A percentile compares a stretch with the other conserved stretches of the same genome.
phyloP scores from a whole-genome alignment of 2,888 invertebrate species.

The Trachelus tabidus region DNA sequence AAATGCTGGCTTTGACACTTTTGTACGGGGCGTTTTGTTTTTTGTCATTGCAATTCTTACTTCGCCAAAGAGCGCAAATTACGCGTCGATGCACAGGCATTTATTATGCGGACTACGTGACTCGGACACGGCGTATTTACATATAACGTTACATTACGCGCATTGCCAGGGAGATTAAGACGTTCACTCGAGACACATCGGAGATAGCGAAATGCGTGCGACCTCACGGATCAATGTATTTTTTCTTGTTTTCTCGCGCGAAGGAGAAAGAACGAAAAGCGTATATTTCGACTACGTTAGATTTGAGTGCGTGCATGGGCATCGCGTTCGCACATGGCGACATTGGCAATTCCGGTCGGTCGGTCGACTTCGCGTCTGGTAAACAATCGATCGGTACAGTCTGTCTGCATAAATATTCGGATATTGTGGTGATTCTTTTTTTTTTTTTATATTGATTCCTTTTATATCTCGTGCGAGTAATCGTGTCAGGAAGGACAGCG shows the following conservation, averaged over 20 bases:
- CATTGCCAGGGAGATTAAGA: neutral
- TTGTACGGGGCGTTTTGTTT: too few relatives aligned
- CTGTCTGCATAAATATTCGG: too few relatives aligned
- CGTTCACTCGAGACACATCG: neutral
- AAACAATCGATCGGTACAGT: neutral
- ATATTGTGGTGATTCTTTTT: too few relatives aligned
- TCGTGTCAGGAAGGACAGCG: too few relatives aligned
- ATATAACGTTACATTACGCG: neutral
- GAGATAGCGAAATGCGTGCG: neutral
- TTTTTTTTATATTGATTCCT: too few relatives aligned
- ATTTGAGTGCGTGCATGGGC: neutral
- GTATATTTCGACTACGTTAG: neutral
- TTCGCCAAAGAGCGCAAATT: neutral
- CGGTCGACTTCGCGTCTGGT: neutral
- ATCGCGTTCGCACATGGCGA: neutral
- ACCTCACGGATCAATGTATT: neutral
- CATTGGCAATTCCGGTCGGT: neutral
- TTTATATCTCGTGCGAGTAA: too few relatives aligned
- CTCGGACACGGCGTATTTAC: neutral
- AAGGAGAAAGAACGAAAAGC: too few relatives aligned
- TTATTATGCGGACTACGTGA: neutral
- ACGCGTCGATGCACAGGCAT: accelerated
- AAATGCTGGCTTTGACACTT: too few relatives aligned
- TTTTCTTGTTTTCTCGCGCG: neutral
- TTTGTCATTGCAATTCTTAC: neutral